Evolutionary conservation across 2,888 invertebrate species (phyloP), one percentile per base, ranked within the genome.

Genomic region (Calliopum simillimum): DNA sequence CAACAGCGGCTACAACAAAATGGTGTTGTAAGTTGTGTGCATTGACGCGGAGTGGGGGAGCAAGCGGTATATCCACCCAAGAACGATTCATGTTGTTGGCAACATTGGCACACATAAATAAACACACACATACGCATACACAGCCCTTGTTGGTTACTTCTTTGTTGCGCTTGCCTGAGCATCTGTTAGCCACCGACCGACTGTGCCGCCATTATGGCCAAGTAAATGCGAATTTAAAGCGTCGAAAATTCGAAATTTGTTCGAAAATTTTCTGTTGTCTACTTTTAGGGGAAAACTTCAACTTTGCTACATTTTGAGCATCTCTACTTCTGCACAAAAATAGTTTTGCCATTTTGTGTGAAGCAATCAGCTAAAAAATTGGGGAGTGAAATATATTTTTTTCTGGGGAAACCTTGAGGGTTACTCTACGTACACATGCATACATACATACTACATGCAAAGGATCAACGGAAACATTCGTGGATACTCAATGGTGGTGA

Each of bases 201-300:
- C n/a, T n/a, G n/a, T n/a, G 76, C 80, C 79, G 77, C 79, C 79
- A 80, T 80, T 79, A 80, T 78, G 79, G 70, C 75, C 75, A 33
- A 79, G 79, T 19, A 55, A 80, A 80, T 80, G 79, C 77, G 79
- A 80, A 79, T 80, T 80, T 80, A 79, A 80, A 76, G 76, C 62
- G 41, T 51, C 53, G n/a, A 16, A 51, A 51, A 16, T 64, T 64
- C 64, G 64, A 64, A 64, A 63, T 25, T n/a, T 33, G n/a, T 64
- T 64, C 64, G 51, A 51, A 51, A n/a, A 41, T 64, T 49, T 43
- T 51, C 33, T 8, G 33, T 8, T 33, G 33, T 33, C 33, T 33
- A 2, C 33, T 33, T 51, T 51, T 51, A 51, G 51, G 51, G 51
- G 51, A 51, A 51, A 51, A 16, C n/a, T 51, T 19, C 4, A 33